Percentiles rank a stretch among this genome's conserved stretches.
Conservation (phyloP, 2,113 vertebrate genomes). For the Lophura nycthemera region DNA sequence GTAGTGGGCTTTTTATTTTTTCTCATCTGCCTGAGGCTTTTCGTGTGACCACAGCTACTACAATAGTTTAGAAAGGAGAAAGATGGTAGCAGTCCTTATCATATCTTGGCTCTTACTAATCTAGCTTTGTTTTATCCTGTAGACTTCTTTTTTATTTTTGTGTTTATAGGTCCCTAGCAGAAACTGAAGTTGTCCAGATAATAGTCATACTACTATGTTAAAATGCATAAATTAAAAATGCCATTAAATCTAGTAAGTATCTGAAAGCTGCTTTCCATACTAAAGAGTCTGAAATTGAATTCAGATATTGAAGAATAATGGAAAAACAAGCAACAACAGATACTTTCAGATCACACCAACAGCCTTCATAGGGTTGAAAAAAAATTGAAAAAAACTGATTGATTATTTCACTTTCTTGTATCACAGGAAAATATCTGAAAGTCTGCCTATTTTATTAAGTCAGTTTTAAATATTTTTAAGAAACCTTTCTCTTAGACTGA, state of each 20-base stretch:
- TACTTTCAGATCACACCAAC: background rate
- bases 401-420: background rate
- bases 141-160: background rate
- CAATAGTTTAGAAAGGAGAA: background rate
- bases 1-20: background rate
- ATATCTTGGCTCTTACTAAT: background rate
- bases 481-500: background rate
- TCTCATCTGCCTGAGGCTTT: background rate
- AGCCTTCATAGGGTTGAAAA: background rate
- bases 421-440: background rate
- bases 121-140: background rate
- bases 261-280: background rate
- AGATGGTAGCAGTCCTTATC: background rate
- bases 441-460: background rate
- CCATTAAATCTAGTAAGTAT: background rate
- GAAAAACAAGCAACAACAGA: background rate
- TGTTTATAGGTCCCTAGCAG: background rate
- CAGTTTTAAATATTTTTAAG: background rate
- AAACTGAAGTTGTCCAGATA: background rate
- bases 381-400: background rate
- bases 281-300: background rate
- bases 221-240: background rate
- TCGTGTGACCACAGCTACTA: background rate
- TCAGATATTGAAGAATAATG: constrained; percentile 1
- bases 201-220: background rate